Percentiles rank a stretch among this genome's conserved stretches.
phyloP scores from a whole-genome alignment of 2,888 invertebrate species.

The Plebejus argus region DNA sequence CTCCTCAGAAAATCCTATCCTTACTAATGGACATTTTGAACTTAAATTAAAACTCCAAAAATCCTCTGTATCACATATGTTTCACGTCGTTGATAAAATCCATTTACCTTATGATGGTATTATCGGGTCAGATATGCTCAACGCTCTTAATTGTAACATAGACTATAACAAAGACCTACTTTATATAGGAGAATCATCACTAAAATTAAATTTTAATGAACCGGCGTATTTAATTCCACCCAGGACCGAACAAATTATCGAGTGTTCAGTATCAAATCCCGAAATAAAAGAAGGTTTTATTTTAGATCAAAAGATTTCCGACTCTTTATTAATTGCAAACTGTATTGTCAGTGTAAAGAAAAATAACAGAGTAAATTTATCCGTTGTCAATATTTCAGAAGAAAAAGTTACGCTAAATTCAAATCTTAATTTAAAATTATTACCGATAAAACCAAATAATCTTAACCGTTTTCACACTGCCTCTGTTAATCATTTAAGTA shows the following conservation, averaged over 20 bases:
- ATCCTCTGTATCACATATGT: constrained; percentile 18
- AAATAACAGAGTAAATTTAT: constrained; percentile 39
- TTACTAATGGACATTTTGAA: constrained; percentile 29
- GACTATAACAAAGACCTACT: constrained; percentile 13
- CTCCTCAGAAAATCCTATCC: not conserved
- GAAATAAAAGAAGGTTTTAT: constrained; percentile 43
- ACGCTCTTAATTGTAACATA: constrained; percentile 31
- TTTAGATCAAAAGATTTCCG: constrained; percentile 36
- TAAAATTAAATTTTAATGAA: constrained; percentile 1
- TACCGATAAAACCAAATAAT: not conserved
- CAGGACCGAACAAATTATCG: constrained; percentile 10
- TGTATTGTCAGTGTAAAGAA: constrained; percentile 38
- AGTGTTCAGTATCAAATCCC: constrained; percentile 36
- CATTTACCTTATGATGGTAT: constrained; percentile 36
- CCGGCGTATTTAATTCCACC: not conserved
- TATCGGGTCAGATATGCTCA: constrained; percentile 34
- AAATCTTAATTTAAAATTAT: constrained; percentile 9
- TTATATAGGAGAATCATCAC: not conserved
- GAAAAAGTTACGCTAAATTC: constrained; percentile 8
- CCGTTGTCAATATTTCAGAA: constrained; percentile 40
- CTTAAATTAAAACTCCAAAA: not conserved
- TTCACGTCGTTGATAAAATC: constrained; percentile 35
- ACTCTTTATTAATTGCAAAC: constrained; percentile 37
- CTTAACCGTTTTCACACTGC: not conserved
- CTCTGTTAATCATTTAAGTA: not conserved